Percentiles rank a stretch among this genome's conserved stretches.
Conservation (phyloP, 2,797 vertebrate genomes). For the Amblyopsis hoosieri region DNA sequence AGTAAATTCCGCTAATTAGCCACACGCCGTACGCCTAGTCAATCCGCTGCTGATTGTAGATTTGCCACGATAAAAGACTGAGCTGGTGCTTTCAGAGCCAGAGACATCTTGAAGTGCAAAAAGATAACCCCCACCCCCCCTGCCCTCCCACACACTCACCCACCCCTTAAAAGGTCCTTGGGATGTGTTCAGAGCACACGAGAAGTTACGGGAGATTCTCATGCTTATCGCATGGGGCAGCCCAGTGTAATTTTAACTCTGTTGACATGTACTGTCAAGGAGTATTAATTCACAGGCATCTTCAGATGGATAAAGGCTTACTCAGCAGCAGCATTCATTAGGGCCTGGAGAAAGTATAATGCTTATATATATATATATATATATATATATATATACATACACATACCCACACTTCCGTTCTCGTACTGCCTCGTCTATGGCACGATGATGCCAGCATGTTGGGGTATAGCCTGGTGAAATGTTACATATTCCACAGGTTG, state of each 20-base stretch:
- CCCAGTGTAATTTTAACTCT: slow-evolving; percentile 82
- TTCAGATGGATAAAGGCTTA: slow-evolving; percentile 73
- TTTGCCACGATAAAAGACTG: slow-evolving; percentile 57
- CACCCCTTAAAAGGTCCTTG: slow-evolving; percentile 48
- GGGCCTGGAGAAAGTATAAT: slow-evolving; percentile 69
- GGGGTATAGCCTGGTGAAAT: too few relatives aligned
- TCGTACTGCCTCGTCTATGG: too few relatives aligned
- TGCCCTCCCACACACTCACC: too few relatives aligned
- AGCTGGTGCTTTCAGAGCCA: slow-evolving; percentile 71
- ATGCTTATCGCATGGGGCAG: slow-evolving; percentile 75
- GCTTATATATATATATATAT: slow-evolving; percentile 26
- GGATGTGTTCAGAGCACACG: slow-evolving; percentile 72
- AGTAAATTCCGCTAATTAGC: slow-evolving; percentile 81
- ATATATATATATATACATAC: too few relatives aligned
- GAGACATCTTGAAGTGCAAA: slow-evolving; percentile 66
- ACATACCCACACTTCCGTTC: too few relatives aligned
- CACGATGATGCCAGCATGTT: too few relatives aligned
- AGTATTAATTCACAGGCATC: slow-evolving; percentile 78
- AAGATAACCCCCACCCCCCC: slow-evolving; percentile 42
- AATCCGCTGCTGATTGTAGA: slow-evolving; percentile 68
- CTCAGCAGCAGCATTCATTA: slow-evolving; percentile 77
- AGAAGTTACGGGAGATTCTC: slow-evolving; percentile 79
- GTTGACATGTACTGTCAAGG: slow-evolving; percentile 87
- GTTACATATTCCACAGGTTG: too few relatives aligned
- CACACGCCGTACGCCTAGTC: slow-evolving; percentile 52